A percentile compares a stretch with the other conserved stretches of the same genome.
Conservation (phyloP, 2,113 vertebrate species). For the Hepsetus odoe region DNA sequence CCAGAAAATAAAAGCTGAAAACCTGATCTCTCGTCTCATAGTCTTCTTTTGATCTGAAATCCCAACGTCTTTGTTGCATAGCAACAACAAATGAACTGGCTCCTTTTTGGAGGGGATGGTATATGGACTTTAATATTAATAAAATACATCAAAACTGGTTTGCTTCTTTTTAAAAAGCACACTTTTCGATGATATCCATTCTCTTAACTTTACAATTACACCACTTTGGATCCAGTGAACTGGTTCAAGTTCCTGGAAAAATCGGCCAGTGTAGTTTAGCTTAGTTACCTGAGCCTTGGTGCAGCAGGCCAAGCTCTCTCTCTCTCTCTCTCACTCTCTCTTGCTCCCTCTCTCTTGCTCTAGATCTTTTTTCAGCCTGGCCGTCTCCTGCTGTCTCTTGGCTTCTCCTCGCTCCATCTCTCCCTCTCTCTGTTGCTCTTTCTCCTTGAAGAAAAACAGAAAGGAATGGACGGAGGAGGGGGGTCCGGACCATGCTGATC, state of each 20-base stretch:
- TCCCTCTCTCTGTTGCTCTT: conserved; percentile 65
- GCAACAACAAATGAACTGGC: no score
- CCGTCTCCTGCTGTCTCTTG: conserved; percentile 71
- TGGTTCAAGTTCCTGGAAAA: conserved; percentile 28
- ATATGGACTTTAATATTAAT: no score
- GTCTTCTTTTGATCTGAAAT: no score
- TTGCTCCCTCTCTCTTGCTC: conserved; percentile 57
- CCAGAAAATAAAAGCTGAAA: no score
- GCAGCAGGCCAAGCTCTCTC: conserved; percentile 23
- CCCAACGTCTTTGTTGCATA: no score
- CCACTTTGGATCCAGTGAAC: not conserved
- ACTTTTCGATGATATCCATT: not conserved
- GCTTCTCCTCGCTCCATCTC: conserved; percentile 62
- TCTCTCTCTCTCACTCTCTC: conserved; percentile 59
- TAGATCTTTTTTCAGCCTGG: conserved; percentile 69
- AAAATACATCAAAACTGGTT: no score
- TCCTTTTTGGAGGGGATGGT: no score
- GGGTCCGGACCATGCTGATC: conserved; percentile 73
- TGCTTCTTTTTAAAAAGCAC: no score
- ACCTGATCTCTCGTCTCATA: no score
- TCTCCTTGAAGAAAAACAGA: conserved; percentile 69
- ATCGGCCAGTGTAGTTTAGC: not conserved
- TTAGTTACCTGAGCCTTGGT: not conserved
- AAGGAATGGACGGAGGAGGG: conserved; percentile 58
- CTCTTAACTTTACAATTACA: not conserved